A percentile compares a stretch with the other conserved stretches of the same genome.
Conservation (phyloP, 2,888 invertebrate genomes). For the Agrochola lota region DNA sequence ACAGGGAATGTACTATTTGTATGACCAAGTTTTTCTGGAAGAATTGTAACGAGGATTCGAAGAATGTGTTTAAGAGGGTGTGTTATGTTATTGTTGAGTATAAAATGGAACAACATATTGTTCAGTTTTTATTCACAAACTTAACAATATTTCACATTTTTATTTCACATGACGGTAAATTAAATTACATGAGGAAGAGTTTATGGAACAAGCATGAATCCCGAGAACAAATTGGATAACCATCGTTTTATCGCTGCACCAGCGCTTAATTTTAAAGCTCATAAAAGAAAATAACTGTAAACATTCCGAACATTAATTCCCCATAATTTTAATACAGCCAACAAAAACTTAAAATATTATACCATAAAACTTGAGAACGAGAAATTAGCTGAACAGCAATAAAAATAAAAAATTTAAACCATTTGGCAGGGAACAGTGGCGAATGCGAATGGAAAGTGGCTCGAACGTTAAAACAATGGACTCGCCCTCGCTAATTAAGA, state of each 20-base stretch:
- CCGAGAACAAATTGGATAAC: constrained; percentile 16
- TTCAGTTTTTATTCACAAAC: background rate
- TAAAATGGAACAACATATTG: background rate
- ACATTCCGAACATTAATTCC: constrained; percentile 34
- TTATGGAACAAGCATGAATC: background rate
- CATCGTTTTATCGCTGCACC: constrained; percentile 22
- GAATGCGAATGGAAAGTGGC: too few relatives aligned
- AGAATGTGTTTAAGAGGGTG: too few relatives aligned
- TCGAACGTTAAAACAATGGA: constrained; percentile 79
- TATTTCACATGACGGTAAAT: background rate
- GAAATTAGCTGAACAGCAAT: constrained; percentile 62
- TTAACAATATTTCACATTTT: background rate
- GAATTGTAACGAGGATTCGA: constrained; percentile 42
- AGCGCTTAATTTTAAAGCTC: constrained; percentile 13
- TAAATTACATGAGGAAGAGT: background rate
- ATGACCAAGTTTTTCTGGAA: constrained; percentile 46
- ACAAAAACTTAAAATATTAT: constrained; percentile 56
- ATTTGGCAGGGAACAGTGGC: constrained; percentile 79
- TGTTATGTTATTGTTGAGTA: constrained; percentile 16
- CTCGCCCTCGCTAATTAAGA: constrained; percentile 77
- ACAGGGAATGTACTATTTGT: constrained; percentile 57
- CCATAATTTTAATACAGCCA: constrained; percentile 46
- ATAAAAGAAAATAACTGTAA: constrained; percentile 40
- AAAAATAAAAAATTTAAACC: constrained; percentile 70
- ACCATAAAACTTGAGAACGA: constrained; percentile 60